Conservation (phyloP, 2,888 invertebrate genomes). For the Drosophila siamana region DNA sequence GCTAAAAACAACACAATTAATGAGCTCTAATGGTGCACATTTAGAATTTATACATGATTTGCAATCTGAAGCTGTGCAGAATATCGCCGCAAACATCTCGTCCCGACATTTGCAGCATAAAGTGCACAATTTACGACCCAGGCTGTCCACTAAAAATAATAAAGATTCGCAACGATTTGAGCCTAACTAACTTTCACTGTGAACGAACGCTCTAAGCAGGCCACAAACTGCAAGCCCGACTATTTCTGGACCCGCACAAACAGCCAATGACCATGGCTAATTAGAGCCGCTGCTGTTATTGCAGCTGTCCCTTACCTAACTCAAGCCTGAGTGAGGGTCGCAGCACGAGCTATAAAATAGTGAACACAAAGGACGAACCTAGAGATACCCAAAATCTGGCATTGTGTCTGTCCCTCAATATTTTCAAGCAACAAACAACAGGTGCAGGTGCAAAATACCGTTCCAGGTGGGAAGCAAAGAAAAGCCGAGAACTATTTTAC, state of each 20-base stretch:
- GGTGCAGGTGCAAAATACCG: constrained; percentile 75
- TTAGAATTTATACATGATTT: background rate
- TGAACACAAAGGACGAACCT: constrained; percentile 34
- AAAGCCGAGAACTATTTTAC: constrained; percentile 4
- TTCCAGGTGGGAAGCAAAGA: constrained; percentile 32
- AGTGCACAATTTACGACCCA: constrained; percentile 58
- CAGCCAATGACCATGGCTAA: constrained; percentile 45
- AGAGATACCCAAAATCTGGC: constrained; percentile 12
- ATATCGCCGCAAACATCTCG: constrained; percentile 5
- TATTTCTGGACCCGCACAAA: constrained; percentile 1
- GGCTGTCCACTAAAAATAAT: constrained; percentile 39
- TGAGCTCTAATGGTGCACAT: background rate
- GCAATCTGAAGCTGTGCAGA: background rate
- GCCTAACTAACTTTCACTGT: constrained; percentile 75
- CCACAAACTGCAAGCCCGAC: background rate
- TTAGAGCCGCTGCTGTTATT: constrained; percentile 52
- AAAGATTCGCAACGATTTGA: constrained; percentile 55
- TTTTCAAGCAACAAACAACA: constrained; percentile 75
- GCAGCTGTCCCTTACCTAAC: constrained; percentile 19
- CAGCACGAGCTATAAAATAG: constrained; percentile 55
- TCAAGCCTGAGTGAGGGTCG: constrained; percentile 33
- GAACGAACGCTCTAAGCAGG: constrained; percentile 18
- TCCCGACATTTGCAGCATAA: constrained; percentile 49
- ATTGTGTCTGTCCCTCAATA: constrained; percentile 35
- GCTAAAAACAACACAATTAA: background rate